Evolutionary conservation across 2,888 invertebrate genomes (phyloP).

Genomic region (Pheosia gnoma): DNA sequence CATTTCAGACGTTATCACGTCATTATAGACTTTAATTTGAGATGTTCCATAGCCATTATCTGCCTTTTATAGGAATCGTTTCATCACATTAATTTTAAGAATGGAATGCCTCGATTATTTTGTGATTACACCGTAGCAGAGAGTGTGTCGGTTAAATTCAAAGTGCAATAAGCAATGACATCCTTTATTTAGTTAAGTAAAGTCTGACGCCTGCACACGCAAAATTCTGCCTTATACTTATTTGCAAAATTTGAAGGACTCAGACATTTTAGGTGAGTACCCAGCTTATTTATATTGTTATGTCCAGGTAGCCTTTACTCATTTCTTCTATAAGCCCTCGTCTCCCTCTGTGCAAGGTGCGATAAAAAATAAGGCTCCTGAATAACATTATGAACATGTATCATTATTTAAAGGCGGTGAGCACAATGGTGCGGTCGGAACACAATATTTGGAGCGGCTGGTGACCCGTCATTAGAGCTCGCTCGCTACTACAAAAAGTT

Average conservation of each 20-base stretch:
- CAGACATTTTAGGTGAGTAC: neutral
- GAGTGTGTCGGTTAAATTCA: neutral
- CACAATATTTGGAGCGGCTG: slow-evolving; percentile 50
- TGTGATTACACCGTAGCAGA: neutral
- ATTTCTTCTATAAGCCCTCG: neutral
- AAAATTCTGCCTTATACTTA: too few species aligned
- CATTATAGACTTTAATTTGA: too few species aligned
- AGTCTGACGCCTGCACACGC: too few species aligned
- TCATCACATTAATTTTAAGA: too few species aligned
- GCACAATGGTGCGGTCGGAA: slow-evolving; percentile 51
- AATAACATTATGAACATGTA: slow-evolving; percentile 31
- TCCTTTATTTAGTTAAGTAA: too few species aligned
- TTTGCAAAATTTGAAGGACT: too few species aligned
- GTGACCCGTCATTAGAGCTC: slow-evolving; percentile 59
- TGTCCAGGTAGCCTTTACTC: neutral
- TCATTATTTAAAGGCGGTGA: slow-evolving; percentile 30
- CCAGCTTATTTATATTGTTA: neutral
- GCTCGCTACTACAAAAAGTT: slow-evolving; percentile 58
- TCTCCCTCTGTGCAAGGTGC: neutral
- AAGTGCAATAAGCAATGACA: neutral
- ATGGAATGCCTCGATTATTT: neutral
- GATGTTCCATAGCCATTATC: too few species aligned
- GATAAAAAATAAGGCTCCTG: slow-evolving; percentile 5
- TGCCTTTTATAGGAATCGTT: too few species aligned
- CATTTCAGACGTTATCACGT: too few species aligned